These are phyloP conservation scores for Centruroides vittatus DNA, from an alignment of 1,140 invertebrate species.

Conservation along the genomic window DNA sequence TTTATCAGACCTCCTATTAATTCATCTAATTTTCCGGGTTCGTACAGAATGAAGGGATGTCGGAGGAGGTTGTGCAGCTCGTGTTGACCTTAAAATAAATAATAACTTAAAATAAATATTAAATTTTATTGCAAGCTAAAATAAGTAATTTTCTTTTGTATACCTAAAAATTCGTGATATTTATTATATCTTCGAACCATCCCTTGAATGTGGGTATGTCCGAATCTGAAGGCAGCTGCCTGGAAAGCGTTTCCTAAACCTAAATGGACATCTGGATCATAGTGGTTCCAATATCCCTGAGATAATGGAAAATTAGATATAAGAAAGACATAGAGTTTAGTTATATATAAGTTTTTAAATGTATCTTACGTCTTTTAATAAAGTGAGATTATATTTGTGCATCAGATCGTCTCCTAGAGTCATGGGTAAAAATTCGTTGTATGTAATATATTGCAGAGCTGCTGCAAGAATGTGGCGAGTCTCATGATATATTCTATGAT, in stretches of 20 bases:
- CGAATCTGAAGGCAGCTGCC: conserved; percentile 34
- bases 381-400: conserved; percentile 17
- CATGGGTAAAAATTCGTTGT: conserved; percentile 33
- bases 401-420: conserved; percentile 27
- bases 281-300: conserved; percentile 25
- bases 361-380: conserved; percentile 1
- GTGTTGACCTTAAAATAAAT: conserved; percentile 48
- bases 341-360: not conserved
- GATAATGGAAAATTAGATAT: not conserved
- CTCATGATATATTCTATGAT: conserved; percentile 39
- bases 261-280: conserved; percentile 31
- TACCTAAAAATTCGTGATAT: conserved; percentile 19
- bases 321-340: not conserved
- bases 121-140: too few relatives aligned
- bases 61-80: conserved; percentile 69
- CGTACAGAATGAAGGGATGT: conserved; percentile 74
- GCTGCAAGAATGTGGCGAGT: conserved; percentile 33
- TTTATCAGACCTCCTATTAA: conserved; percentile 85
- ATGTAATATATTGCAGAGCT: conserved; percentile 35
- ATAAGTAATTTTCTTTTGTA: too few relatives aligned
- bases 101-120: not conserved
- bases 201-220: conserved; percentile 32
- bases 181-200: conserved; percentile 16
- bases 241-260: conserved; percentile 33
- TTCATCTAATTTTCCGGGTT: conserved; percentile 79